Conservation (phyloP, 2,113 vertebrate genomes). For the Proteles cristata region DNA sequence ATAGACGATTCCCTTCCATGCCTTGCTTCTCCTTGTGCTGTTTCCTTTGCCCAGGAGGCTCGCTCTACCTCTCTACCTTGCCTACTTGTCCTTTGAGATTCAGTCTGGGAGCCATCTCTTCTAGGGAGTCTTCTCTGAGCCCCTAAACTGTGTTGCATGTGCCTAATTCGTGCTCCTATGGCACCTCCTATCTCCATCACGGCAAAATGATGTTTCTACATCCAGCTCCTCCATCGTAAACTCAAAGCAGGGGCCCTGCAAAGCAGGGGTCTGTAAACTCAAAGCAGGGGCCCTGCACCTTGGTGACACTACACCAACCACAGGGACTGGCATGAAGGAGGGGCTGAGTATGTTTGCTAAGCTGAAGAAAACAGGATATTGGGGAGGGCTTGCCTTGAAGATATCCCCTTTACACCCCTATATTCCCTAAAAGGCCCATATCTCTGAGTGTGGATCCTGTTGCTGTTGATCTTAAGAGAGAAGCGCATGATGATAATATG, state of each 20-base stretch:
- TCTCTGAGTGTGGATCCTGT: not conserved
- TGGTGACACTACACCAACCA: not conserved
- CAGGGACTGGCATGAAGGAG: not conserved
- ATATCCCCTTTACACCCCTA: not conserved
- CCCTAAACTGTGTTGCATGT: not conserved
- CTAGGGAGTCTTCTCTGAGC: not conserved
- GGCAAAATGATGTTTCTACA: not conserved
- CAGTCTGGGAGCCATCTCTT: not conserved
- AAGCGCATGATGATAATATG: not conserved
- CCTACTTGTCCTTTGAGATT: not conserved
- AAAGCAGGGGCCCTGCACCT: not conserved
- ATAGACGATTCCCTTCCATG: not conserved
- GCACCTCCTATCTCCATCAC: not conserved
- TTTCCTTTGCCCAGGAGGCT: not conserved
- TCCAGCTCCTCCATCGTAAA: no score
- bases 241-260: not conserved
- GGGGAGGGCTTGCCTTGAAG: not conserved
- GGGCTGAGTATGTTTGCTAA: not conserved
- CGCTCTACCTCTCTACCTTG: not conserved
- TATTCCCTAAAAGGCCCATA: not conserved
- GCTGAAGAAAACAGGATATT: not conserved
- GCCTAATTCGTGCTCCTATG: not conserved
- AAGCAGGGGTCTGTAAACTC: no score
- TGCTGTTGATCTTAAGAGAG: not conserved
- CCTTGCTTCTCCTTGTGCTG: not conserved